Evolutionary conservation across 2,797 vertebrate species (phyloP).

Genomic region (Gorsachius magnificus): DNA sequence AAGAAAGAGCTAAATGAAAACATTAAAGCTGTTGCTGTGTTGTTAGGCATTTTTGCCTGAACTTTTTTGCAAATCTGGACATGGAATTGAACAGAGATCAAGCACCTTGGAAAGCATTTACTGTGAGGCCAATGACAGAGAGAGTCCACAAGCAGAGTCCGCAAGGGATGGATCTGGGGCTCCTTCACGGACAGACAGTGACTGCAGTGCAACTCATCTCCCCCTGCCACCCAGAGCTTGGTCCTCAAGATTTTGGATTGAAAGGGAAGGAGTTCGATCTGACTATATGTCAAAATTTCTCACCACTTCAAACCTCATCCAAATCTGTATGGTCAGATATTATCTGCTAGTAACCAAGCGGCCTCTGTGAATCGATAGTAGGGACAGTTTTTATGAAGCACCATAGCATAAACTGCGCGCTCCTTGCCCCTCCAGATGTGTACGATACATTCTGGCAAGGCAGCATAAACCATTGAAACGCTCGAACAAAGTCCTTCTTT

Average conservation of each 20-base stretch:
- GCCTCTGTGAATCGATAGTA: not conserved
- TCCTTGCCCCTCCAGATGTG: not conserved
- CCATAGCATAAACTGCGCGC: not conserved
- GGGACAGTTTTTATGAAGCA: not conserved
- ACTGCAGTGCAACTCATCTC: not conserved
- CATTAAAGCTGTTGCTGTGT: not conserved
- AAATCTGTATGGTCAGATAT: not conserved
- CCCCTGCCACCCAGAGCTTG: not conserved
- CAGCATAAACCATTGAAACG: not conserved
- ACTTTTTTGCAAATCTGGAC: not conserved
- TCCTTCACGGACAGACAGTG: not conserved
- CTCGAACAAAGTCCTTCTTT: not conserved
- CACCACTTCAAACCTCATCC: not conserved
- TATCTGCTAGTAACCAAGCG: not conserved
- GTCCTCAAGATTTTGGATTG: not conserved
- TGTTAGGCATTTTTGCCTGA: not conserved
- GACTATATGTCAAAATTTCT: not conserved
- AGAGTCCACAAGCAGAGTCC: not conserved
- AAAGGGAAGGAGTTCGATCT: not conserved
- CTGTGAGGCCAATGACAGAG: not conserved
- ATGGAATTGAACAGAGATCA: not conserved
- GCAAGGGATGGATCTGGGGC: not conserved
- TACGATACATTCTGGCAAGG: not conserved
- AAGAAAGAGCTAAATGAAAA: not conserved
- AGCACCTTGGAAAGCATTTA: not conserved